phyloP scores from a whole-genome alignment of 1,140 invertebrate genomes.

The Pseudomyrmex dendroicus region DNA sequence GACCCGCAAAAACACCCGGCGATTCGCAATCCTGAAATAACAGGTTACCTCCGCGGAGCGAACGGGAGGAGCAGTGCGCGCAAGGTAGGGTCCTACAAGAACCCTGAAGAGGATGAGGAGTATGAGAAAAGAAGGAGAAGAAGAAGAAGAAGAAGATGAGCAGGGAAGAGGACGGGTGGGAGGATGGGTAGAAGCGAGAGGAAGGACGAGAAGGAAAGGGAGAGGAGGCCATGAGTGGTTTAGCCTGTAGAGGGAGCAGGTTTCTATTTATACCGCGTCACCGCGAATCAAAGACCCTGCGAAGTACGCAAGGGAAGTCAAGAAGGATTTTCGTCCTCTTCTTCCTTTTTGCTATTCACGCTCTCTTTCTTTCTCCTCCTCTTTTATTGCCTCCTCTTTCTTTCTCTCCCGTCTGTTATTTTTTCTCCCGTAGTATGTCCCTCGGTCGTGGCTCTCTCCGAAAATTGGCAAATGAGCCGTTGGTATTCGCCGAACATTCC shows the following conservation, averaged over 20 bases:
- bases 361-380: background rate
- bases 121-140: conserved; percentile 54
- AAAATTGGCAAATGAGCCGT: conserved; percentile 62
- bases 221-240: conserved; percentile 64
- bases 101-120: conserved; percentile 52
- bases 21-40: conserved; percentile 83
- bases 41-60: conserved; percentile 77
- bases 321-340: conserved; percentile 59
- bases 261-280: conserved; percentile 79
- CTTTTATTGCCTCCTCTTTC: background rate
- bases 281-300: conserved; percentile 75
- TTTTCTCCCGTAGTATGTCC: conserved; percentile 11
- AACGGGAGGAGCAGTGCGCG: conserved; percentile 44
- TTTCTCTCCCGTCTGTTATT: background rate
- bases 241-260: conserved; percentile 65
- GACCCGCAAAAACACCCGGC: conserved; percentile 76
- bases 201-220: conserved; percentile 13
- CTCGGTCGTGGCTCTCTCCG: background rate
- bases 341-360: conserved; percentile 22
- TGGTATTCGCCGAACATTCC: conserved; percentile 48
- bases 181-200: conserved; percentile 21
- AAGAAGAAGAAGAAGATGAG: conserved; percentile 60
- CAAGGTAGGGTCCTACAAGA: conserved; percentile 54
- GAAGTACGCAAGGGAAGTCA: conserved; percentile 66
- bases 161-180: conserved; percentile 54